phyloP scores from a whole-genome alignment of 2,888 invertebrate genomes.

The Cyclophora albipunctata region DNA sequence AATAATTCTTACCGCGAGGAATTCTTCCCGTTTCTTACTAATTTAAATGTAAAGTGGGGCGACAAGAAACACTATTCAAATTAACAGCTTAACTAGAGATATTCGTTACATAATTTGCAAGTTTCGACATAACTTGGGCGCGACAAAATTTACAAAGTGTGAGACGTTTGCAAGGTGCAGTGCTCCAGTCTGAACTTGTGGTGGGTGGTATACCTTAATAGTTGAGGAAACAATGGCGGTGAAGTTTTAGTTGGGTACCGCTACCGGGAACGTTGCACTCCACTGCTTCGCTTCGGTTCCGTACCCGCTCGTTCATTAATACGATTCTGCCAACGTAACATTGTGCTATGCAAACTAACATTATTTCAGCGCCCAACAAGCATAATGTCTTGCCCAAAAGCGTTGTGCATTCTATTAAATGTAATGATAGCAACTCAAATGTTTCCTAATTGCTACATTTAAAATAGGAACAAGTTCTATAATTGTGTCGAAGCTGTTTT shows the following conservation, averaged over 20 bases:
- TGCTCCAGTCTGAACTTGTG: constrained; percentile 35
- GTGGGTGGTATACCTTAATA: constrained; percentile 29
- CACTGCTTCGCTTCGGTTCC: constrained; percentile 18
- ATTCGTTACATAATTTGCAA: constrained; percentile 25
- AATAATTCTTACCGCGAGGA: constrained; percentile 28
- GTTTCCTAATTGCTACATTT: background rate
- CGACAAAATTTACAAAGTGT: constrained; percentile 46
- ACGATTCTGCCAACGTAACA: constrained; percentile 20
- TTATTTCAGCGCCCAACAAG: constrained; percentile 29
- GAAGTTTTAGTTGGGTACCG: constrained; percentile 39
- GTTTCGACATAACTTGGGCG: constrained; percentile 33
- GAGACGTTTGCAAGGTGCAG: constrained; percentile 47
- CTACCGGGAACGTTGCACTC: constrained; percentile 18
- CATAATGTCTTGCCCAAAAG: constrained; percentile 23
- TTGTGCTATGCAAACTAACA: constrained; percentile 30
- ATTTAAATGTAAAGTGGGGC: constrained; percentile 5
- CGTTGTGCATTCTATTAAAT: constrained; percentile 18
- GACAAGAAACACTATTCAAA: constrained; percentile 11
- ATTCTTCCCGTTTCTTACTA: constrained; percentile 13
- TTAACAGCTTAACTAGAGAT: constrained; percentile 13
- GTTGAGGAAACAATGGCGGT: constrained; percentile 48
- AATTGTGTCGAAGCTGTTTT: too few species aligned
- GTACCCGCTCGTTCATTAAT: constrained; percentile 31
- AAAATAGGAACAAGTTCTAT: too few species aligned
- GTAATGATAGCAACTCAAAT: background rate